Base-by-base conservation (phyloP, 2,113 vertebrate genomes). In the Redunca redunca region DNA sequence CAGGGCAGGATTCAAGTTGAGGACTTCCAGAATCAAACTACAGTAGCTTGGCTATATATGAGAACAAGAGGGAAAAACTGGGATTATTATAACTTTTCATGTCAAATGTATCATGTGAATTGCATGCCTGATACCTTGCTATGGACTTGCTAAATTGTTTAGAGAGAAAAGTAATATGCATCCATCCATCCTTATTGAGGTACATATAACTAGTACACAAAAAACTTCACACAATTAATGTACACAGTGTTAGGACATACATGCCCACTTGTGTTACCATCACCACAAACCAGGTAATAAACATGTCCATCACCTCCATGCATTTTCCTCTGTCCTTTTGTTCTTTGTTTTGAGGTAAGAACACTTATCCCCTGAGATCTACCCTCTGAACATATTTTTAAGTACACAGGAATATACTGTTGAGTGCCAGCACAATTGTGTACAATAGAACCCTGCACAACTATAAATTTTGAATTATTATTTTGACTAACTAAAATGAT, bases 401-500 rank as follows among this genome's bases (percentile, higher is more conserved):
- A 55, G 36, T 53, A 40, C 53, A 84, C 2, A 89, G 53, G 28
- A n/a, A 3, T 10, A 21, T 46, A 89, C 58, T 62, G 2, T 89
- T 23, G 43, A 78, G 33, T 30, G 36, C 9, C 25, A 58, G 25
- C 17, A 40, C 11, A 5, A 21, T 17, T n/a, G 71, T 91, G 21
- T 57, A 81, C 4, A 43, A 74, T 8, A 28, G 6, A 81, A 36
- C 48, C 8, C n/a, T 23, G 5, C 36, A 16, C 23, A 67, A 52
- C 40, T 78, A 13, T 90, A 86, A 82, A 91, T 64, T 97, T 87
- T 64, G 40, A 71, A 89, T 74, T 90, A 36, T 9, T 93, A 77
- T 92, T 97, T 95, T 96, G 57, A 83, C 50, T 86, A 28, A 91
- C 26, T 58, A 58, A 88, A 97, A 92, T 93, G 9, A 88, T 95